Percentiles rank a stretch among this genome's conserved stretches.
These are phyloP conservation scores for Caenorhabditis elegans DNA, from an alignment of 1,140 invertebrate species.

Conservation along the genomic window DNA sequence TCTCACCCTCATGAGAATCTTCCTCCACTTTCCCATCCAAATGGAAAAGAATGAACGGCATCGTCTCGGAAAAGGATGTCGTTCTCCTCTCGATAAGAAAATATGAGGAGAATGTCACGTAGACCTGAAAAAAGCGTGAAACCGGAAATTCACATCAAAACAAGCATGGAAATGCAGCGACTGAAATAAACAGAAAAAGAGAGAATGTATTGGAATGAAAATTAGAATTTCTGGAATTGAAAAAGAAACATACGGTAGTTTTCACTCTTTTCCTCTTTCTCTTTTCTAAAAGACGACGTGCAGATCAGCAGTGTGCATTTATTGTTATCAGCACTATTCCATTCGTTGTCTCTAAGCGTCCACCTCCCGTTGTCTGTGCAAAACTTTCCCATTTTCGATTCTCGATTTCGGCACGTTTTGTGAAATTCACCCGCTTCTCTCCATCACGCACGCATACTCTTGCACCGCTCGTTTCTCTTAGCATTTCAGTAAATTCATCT, in stretches of 20 bases:
- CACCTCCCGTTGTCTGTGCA: neutral
- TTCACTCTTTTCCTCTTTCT: neutral
- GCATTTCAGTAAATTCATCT: neutral
- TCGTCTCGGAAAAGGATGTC: neutral
- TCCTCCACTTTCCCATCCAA: neutral
- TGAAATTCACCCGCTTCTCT: slow-evolving; percentile 9
- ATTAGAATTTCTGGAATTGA: neutral
- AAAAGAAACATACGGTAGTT: neutral
- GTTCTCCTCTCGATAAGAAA: neutral
- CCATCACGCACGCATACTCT: neutral
- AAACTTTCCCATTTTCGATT: neutral
- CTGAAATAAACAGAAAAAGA: neutral
- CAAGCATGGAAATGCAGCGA: neutral
- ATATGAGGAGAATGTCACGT: neutral
- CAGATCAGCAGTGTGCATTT: neutral
- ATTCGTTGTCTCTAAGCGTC: too few relatives aligned
- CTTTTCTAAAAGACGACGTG: neutral
- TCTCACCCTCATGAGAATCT: neutral
- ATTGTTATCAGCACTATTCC: slow-evolving; percentile 12
- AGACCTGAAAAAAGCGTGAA: neutral
- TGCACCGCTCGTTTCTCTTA: neutral
- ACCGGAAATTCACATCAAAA: slow-evolving; percentile 22
- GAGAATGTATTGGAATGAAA: neutral
- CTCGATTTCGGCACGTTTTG: slow-evolving; percentile 25
- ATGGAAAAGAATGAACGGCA: neutral